Base-by-base conservation (phyloP, 2,888 invertebrate species). In the Acanthosepion pharaonis region DNA sequence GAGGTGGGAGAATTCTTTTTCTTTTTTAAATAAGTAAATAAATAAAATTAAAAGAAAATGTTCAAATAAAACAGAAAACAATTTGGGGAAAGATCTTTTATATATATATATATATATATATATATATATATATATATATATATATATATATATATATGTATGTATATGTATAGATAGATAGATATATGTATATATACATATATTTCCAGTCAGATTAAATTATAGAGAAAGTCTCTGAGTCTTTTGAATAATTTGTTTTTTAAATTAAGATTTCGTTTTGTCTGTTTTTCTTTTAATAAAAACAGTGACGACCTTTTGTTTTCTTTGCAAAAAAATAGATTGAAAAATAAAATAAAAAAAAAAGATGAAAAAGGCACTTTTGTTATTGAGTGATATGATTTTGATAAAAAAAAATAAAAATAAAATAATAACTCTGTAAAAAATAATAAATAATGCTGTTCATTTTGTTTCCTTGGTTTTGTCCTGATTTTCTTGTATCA, bases 281-380 rank as follows among this genome's bases (percentile, higher is more conserved):
- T 78, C 33, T n/a, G 15, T 9, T 78, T 78, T n/a, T 78, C 15
- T n/a, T 78, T 11, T n/a, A n/a, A n/a, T 9, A 25, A n/a, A 9
- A 28, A n/a, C n/a, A 78, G n/a, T n/a, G 15, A n/a, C 11, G 9
- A n/a, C 33, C 33, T 78, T 78, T 78, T 78, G n/a, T n/a, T 78
- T n/a, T n/a, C 33, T 78, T 78, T n/a, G 11, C 9, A 78, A 78
- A 78, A 78, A 78, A 78, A 33, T 33, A n/a, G 33, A 11, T 78
- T 20, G 23, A 59, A 59, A 59, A 78, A 78, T 9, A n/a, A n/a
- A 33, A 42, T 42, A n/a, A 78, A 78, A 78, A n/a, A 78, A 78
- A 78, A 33, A n/a, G n/a, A 78, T 78, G 78, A 78, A 78, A n/a
- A 78, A 78, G 78, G 78, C 78, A 78, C 78, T 78, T 78, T 78